A percentile compares a stretch with the other conserved stretches of the same genome.
Conservation (phyloP, 35 echinoderm and acorn worm genomes). For the Heliocidaris tuberculata region DNA sequence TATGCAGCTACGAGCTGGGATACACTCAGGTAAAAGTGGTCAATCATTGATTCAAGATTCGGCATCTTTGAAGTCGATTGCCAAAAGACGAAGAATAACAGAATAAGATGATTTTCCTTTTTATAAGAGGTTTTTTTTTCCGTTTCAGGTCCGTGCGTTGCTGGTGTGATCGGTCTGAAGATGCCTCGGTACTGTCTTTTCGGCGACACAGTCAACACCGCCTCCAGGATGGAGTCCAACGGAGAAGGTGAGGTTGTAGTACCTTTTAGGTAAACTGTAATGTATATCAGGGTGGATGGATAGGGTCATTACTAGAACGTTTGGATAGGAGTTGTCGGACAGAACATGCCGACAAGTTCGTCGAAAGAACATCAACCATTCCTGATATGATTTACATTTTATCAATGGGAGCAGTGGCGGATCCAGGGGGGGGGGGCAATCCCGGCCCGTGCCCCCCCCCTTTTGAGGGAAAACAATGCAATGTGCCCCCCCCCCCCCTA, state of each 20-base stretch:
- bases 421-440: no score
- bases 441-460: no score
- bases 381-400: no score
- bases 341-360: neutral
- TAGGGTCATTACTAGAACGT: neutral
- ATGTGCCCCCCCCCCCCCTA: no score
- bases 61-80: neutral
- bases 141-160: constrained; percentile 66
- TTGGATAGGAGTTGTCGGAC: neutral
- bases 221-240: constrained; percentile 80
- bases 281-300: neutral
- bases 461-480: no score
- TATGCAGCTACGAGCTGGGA: no score
- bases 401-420: no score
- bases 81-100: no score
- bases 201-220: constrained; percentile 77
- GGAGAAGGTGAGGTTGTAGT: constrained; percentile 57
- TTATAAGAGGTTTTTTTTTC: neutral
- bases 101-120: neutral
- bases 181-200: constrained; percentile 80
- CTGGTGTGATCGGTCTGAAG: constrained; percentile 72
- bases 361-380: neutral
- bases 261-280: neutral
- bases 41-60: neutral
- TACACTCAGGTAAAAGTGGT: neutral